phyloP scores from a whole-genome alignment of 2,888 invertebrate genomes.

The Argyresthia albistria region DNA sequence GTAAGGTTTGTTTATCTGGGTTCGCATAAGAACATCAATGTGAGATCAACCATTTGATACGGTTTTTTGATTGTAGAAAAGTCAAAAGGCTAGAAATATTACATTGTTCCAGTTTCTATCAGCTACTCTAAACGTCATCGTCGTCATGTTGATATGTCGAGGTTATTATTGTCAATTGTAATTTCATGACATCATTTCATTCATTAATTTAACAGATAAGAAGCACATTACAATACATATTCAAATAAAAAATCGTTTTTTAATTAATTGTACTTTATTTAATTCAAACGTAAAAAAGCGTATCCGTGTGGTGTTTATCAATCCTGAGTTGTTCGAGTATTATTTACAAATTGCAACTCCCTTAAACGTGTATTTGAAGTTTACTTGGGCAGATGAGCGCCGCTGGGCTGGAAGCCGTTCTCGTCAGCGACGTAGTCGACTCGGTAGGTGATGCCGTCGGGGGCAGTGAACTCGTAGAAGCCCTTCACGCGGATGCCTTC shows the following conservation, averaged over 20 bases:
- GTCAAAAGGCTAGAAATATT: too few species aligned
- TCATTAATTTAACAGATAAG: too few species aligned
- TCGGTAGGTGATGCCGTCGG: constrained; percentile 58
- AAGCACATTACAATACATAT: neutral
- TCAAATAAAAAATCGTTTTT: neutral
- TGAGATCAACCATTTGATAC: too few species aligned
- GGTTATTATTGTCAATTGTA: too few species aligned
- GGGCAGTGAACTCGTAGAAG: constrained; percentile 53
- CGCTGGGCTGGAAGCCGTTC: constrained; percentile 48
- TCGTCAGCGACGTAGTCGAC: constrained; percentile 64
- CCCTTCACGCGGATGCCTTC: constrained; percentile 46
- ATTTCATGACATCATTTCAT: too few species aligned
- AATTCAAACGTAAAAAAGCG: neutral
- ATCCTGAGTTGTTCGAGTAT: neutral
- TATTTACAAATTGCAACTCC: neutral
- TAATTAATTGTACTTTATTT: neutral
- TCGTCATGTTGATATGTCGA: too few species aligned
- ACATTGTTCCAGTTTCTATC: too few species aligned
- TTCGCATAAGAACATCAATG: too few species aligned
- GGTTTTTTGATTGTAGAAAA: too few species aligned
- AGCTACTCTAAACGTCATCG: too few species aligned
- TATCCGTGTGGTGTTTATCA: neutral
- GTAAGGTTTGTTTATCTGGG: too few species aligned
- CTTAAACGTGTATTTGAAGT: constrained; percentile 1
- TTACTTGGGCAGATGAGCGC: constrained; percentile 44